These are phyloP conservation scores for Polyploca ridens DNA, from an alignment of 2,888 invertebrate species.

Conservation along the genomic window DNA sequence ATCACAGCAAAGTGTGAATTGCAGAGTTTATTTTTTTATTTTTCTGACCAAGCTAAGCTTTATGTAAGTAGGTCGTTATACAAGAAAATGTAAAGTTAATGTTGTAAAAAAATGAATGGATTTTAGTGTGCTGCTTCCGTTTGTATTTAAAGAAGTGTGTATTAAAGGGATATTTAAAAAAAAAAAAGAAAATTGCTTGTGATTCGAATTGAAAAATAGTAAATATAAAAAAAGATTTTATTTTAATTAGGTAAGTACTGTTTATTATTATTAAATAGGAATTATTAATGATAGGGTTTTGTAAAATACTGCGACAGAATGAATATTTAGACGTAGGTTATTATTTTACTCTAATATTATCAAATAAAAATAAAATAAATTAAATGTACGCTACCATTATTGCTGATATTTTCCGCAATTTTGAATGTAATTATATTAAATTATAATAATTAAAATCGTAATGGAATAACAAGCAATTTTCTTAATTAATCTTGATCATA, in stretches of 20 bases:
- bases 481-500: neutral
- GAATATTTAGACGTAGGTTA: too few species aligned
- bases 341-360: too few species aligned
- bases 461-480: neutral
- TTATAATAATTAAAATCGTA: neutral
- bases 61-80: neutral
- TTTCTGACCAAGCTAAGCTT: conserved; percentile 6
- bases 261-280: too few species aligned
- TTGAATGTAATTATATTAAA: neutral
- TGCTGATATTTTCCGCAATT: neutral
- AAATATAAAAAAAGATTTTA: neutral
- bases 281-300: too few species aligned
- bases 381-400: too few species aligned
- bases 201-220: neutral
- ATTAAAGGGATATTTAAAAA: neutral
- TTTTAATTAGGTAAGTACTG: too few species aligned
- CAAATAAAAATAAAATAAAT: too few species aligned
- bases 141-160: neutral
- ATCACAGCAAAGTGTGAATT: neutral
- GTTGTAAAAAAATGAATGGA: neutral
- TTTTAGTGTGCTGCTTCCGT: neutral
- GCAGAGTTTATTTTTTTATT: neutral
- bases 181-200: conserved; percentile 6
- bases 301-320: too few species aligned
- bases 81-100: neutral